Base-by-base conservation (phyloP, 2,888 invertebrate species). In the Trisateles emortualis region DNA sequence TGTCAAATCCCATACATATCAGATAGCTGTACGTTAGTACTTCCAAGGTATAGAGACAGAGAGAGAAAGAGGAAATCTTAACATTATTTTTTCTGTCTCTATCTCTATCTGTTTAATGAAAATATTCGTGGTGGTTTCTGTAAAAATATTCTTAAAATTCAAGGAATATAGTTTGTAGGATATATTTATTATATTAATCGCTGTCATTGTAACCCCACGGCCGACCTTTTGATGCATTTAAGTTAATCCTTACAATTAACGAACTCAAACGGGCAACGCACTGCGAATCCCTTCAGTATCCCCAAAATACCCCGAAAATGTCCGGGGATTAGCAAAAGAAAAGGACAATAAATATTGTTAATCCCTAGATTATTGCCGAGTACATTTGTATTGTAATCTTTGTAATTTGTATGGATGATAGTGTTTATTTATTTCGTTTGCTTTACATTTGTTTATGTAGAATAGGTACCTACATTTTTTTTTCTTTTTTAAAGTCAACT, bases 341-440 rank as follows among this genome's bases (percentile, higher is more conserved):
- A 72, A 75, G 63, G 70, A 78, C 83, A 59, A 85, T 85, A 82
- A 85, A 84, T 84, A 81, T 80, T 64, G 70, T 56, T 79, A 81
- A 86, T 78, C 81, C 72, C 45, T 36, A 68, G 78, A 78, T 81
- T 81, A 78, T 70, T 64, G 66, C 48, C 47, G 58, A 70, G 58
- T 64, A 69, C 59, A 50, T 74, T 76, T 70, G 60, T 72, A 72
- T 67, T 59, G 58, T 64, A 66, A 65, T 63, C 53, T 58, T 35
- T 48, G 19, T 62, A 41, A 64, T 73, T 73, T 67, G 54, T 64
- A 46, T 47, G 53, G 43, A 62, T 64, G 61, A 59, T 63, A 51
- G 57, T 66, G 52, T 69, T 58, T 58, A 57, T 58, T 69, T 64
- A 51, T 47, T 35, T 36, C 24, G 14, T 17, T 29, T 42, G 46